phyloP scores from a whole-genome alignment of 2,113 vertebrate genomes.

The Myotis davidii region DNA sequence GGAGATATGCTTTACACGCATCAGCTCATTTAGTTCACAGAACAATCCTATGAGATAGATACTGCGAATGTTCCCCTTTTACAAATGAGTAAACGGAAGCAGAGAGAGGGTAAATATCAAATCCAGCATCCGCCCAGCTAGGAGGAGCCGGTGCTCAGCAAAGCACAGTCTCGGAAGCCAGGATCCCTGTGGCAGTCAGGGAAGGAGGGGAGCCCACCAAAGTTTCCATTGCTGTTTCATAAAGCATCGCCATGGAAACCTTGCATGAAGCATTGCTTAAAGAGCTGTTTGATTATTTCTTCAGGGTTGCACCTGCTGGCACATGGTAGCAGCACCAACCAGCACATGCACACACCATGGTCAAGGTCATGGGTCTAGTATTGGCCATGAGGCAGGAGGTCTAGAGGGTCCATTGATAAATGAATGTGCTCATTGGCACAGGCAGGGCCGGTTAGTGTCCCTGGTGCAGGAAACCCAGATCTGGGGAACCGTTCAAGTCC shows the following conservation, averaged over 20 bases:
- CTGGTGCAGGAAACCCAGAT: background rate
- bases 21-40: background rate
- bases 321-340: background rate
- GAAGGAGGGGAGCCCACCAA: background rate
- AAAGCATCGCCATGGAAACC: conserved; percentile 83
- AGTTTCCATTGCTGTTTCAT: conserved; percentile 56
- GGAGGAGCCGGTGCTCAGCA: background rate
- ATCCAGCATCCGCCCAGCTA: background rate
- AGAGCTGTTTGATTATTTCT: conserved; percentile 76
- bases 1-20: background rate
- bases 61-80: background rate
- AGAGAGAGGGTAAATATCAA: background rate
- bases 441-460: background rate
- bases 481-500: background rate
- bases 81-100: background rate
- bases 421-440: background rate
- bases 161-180: background rate
- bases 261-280: conserved; percentile 61
- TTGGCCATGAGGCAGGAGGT: background rate
- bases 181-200: background rate
- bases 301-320: background rate
- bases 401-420: background rate
- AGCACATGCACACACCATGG: background rate
- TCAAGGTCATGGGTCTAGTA: conserved; percentile 8
- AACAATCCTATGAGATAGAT: background rate